Evolutionary conservation across 1,140 invertebrate genomes (phyloP).

Genomic region (Pseudachorutes palmiensis): DNA sequence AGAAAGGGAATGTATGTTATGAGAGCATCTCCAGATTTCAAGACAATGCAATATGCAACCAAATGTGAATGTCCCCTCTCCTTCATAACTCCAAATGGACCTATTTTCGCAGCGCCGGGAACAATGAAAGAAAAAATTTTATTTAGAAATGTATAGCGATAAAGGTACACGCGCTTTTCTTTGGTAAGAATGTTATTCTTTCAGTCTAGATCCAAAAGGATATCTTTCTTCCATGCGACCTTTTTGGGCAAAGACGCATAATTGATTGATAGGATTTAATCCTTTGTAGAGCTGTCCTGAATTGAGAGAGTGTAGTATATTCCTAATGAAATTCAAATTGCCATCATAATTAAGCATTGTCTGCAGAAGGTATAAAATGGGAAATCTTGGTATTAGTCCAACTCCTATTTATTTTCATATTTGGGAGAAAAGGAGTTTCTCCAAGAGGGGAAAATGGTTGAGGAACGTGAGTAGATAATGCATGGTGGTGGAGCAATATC

Average conservation of each 20-base stretch:
- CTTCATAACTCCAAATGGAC: background rate
- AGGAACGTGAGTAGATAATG: conserved; percentile 13
- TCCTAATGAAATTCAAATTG: background rate
- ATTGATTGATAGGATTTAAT: too few relatives aligned
- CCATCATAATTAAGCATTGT: background rate
- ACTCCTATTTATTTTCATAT: background rate
- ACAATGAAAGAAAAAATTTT: background rate
- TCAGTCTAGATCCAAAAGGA: too few relatives aligned
- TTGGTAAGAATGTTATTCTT: too few relatives aligned
- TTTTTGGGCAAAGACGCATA: too few relatives aligned
- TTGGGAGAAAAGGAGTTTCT: background rate
- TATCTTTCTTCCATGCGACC: too few relatives aligned
- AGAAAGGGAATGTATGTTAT: conserved; percentile 4
- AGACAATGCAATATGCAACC: conserved; percentile 12
- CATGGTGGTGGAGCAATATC: conserved; percentile 24
- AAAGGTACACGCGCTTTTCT: too few relatives aligned
- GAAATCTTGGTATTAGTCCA: background rate
- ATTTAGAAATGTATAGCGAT: too few relatives aligned
- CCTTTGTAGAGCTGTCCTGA: too few relatives aligned
- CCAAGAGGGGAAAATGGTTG: background rate
- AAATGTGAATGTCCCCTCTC: background rate
- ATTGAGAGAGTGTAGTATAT: background rate
- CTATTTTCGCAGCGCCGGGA: background rate
- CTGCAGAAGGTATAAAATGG: background rate
- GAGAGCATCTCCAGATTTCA: background rate